A percentile compares a stretch with the other conserved stretches of the same genome.
These are phyloP conservation scores for Bellardia bayeri DNA, from an alignment of 2,888 invertebrate species.

Conservation along the genomic window DNA sequence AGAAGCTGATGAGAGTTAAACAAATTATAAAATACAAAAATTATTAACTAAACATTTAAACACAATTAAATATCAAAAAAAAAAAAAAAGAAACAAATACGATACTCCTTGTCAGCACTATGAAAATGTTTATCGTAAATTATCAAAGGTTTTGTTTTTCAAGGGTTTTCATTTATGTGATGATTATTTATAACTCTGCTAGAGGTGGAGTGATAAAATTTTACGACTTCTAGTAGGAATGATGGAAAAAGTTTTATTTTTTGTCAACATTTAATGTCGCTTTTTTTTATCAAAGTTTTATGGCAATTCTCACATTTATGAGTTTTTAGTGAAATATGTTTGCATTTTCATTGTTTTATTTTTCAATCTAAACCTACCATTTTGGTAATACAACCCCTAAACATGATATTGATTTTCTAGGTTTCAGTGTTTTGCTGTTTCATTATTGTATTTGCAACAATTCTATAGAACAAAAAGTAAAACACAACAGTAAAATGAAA, in stretches of 20 bases:
- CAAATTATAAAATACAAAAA: constrained; percentile 37
- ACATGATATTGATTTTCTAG: constrained; percentile 31
- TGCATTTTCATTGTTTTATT: constrained; percentile 35
- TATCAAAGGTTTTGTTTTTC: not conserved
- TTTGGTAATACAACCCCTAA: constrained; percentile 25
- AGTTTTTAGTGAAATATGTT: constrained; percentile 22
- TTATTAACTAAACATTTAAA: constrained; percentile 24
- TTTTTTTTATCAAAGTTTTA: constrained; percentile 37
- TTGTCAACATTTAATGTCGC: constrained; percentile 11
- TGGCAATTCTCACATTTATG: constrained; percentile 36
- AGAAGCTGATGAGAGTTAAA: constrained; percentile 46
- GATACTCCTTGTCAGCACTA: not conserved
- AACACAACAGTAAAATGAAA: not conserved
- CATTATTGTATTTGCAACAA: constrained; percentile 5
- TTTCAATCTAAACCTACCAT: not conserved
- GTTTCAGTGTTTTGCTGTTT: constrained; percentile 8
- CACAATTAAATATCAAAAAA: not conserved
- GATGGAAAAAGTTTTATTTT: constrained; percentile 2
- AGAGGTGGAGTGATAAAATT: constrained; percentile 40
- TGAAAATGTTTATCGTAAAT: constrained; percentile 12
- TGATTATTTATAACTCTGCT: constrained; percentile 42
- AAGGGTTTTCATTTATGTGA: not conserved
- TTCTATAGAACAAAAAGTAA: not conserved
- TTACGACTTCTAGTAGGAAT: constrained; percentile 41
- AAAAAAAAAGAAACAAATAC: not conserved